phyloP scores from a whole-genome alignment of 2,113 vertebrate species.

The Pituophis catenifer region DNA sequence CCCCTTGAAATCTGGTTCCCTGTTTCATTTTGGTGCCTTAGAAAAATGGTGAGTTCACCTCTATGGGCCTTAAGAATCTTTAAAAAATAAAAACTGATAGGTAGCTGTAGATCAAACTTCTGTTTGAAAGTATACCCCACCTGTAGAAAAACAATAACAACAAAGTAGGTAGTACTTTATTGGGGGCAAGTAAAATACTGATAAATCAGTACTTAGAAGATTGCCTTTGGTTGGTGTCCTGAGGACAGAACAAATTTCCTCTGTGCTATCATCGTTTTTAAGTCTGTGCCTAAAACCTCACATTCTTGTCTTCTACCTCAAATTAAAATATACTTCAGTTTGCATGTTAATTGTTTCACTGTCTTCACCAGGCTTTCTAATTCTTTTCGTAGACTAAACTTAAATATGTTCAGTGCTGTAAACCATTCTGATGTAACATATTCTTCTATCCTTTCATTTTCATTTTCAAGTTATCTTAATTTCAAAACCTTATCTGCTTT shows the following conservation, averaged over 20 bases:
- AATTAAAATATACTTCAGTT: background rate
- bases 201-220: background rate
- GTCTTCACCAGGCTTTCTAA: background rate
- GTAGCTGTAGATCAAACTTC: background rate
- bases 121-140: background rate
- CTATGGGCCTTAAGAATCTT: background rate
- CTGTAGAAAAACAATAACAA: background rate
- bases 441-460: background rate
- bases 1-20: background rate
- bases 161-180: background rate
- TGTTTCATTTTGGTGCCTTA: background rate
- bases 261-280: background rate
- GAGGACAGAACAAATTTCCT: background rate
- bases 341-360: background rate
- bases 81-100: background rate
- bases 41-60: background rate
- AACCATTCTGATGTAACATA: background rate
- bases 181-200: background rate
- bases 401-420: background rate
- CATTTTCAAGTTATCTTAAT: background rate
- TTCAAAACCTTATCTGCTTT: background rate
- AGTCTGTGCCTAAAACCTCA: background rate
- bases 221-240: background rate
- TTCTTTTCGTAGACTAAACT: background rate
- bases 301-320: background rate